These are phyloP conservation scores for Harpalus rubripes DNA, from an alignment of 2,888 invertebrate genomes.

Conservation along the genomic window DNA sequence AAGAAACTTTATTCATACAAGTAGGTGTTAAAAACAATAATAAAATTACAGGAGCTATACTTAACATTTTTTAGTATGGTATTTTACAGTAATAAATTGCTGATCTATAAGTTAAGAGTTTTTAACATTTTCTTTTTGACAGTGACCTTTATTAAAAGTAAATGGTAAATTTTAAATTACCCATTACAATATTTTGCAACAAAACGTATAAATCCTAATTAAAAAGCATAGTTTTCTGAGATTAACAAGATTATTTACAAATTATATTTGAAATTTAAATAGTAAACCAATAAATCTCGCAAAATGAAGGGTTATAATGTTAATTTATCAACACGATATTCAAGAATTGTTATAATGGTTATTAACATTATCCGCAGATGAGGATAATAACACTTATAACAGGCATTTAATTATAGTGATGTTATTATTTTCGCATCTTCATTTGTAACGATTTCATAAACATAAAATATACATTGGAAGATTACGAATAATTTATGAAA, in stretches of 20 bases:
- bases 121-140: constrained; percentile 5
- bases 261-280: constrained; percentile 40
- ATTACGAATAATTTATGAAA: no score
- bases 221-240: constrained; percentile 2
- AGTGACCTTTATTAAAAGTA: constrained; percentile 20
- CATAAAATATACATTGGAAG: no score
- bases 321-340: constrained; percentile 9
- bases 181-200: background rate
- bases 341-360: constrained; percentile 46
- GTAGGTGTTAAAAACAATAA: no score
- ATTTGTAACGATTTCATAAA: constrained; percentile 14
- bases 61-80: no score
- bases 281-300: constrained; percentile 18
- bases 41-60: no score
- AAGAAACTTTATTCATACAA: no score
- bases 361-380: constrained; percentile 32
- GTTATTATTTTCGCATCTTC: constrained; percentile 38
- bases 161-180: background rate
- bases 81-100: no score
- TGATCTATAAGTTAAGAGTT: background rate
- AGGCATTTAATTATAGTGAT: constrained; percentile 32
- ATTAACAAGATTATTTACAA: constrained; percentile 33
- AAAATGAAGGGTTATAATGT: constrained; percentile 35
- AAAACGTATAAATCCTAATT: background rate
- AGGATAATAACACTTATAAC: constrained; percentile 23